Percentiles rank a stretch among this genome's conserved stretches.
Conservation (phyloP, 2,797 vertebrate genomes). For the Tolypeutes matacus region DNA sequence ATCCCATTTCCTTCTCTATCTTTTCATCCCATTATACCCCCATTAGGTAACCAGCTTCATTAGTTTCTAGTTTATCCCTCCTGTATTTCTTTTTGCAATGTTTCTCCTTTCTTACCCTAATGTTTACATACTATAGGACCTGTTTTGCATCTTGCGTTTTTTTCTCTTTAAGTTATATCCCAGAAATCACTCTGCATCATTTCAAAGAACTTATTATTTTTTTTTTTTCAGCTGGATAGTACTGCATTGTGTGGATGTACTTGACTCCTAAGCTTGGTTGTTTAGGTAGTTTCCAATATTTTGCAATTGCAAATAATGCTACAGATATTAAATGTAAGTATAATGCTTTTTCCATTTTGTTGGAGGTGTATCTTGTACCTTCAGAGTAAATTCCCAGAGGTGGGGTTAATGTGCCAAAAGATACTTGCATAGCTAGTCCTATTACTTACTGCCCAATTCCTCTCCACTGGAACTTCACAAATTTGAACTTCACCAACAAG, state of each 20-base stretch:
- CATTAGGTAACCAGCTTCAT: not conserved
- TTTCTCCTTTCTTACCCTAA: not conserved
- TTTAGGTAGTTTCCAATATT: not conserved
- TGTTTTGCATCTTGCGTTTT: not conserved
- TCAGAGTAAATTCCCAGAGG: not conserved
- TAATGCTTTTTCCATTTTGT: not conserved
- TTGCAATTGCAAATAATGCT: not conserved
- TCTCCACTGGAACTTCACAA: not conserved
- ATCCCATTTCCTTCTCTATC: not conserved
- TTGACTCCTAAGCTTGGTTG: not conserved
- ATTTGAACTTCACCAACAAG: not conserved
- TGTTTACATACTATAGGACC: not conserved
- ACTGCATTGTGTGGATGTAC: not conserved
- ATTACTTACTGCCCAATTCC: not conserved
- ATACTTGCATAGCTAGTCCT: not conserved
- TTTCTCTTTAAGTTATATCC: not conserved
- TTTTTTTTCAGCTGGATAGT: not conserved
- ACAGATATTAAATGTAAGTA: not conserved
- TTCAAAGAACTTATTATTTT: rapidly evolving
- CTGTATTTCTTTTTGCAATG: not conserved
- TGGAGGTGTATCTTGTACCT: not conserved
- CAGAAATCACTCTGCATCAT: not conserved
- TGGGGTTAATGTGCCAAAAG: not conserved
- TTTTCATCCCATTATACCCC: not conserved
- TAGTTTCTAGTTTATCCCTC: not conserved